Evolutionary conservation across 1,140 invertebrate genomes (phyloP).

Genomic region (Penaeus indicus): DNA sequence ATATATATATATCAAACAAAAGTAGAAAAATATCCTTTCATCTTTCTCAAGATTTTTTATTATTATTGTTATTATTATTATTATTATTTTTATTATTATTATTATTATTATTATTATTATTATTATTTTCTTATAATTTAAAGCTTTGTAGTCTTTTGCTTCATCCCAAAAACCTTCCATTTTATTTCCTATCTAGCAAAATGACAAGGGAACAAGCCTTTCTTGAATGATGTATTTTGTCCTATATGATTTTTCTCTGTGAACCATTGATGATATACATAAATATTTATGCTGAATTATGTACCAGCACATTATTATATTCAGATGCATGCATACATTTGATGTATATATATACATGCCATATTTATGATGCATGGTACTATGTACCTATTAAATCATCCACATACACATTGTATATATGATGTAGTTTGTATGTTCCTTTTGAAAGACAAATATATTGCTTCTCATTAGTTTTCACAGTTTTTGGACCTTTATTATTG

Average conservation of each 20-base stretch:
- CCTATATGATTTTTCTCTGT: slow-evolving; percentile 23
- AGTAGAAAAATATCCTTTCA: too few relatives aligned
- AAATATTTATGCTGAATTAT: slow-evolving; percentile 52
- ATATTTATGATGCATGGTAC: slow-evolving; percentile 62
- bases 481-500: not conserved
- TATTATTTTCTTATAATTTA: slow-evolving; percentile 23
- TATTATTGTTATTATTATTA: too few relatives aligned
- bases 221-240: slow-evolving; percentile 38
- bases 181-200: slow-evolving; percentile 1
- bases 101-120: too few relatives aligned
- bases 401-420: slow-evolving; percentile 58
- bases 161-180: slow-evolving; percentile 15
- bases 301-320: slow-evolving; percentile 53
- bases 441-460: slow-evolving; percentile 32
- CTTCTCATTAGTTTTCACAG: not conserved
- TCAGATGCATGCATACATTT: slow-evolving; percentile 58
- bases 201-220: slow-evolving; percentile 33
- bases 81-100: not conserved
- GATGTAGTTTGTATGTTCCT: slow-evolving; percentile 38
- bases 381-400: slow-evolving; percentile 61
- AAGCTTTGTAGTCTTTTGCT: slow-evolving; percentile 3
- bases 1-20: too few relatives aligned
- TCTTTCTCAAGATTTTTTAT: too few relatives aligned
- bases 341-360: slow-evolving; percentile 64
- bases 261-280: slow-evolving; percentile 22